Evolutionary conservation across 64 coral and sea anemone species (phyloP).

Genomic region (Stylophora pistillata): DNA sequence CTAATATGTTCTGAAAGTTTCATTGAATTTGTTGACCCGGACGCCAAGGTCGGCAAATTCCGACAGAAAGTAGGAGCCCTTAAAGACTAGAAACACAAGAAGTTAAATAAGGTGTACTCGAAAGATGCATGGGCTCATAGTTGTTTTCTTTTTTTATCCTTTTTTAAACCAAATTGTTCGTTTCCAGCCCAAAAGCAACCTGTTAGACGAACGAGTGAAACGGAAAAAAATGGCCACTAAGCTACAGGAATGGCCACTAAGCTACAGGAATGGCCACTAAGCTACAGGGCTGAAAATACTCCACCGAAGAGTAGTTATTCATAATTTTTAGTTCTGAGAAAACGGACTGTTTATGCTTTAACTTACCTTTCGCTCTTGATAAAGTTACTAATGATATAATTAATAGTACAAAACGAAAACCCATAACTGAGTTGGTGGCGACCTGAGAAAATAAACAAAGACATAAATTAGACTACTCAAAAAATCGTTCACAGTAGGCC

Average conservation of each 20-base stretch:
- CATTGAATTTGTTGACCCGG: too few species aligned
- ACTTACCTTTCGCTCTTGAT: conserved; percentile 43
- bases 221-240: not conserved
- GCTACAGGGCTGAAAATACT: not conserved
- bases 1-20: too few species aligned
- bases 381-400: conserved; percentile 40
- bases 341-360: not conserved
- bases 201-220: too few species aligned
- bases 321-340: too few species aligned
- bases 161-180: too few species aligned
- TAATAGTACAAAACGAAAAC: conserved; percentile 41
- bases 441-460: conserved; percentile 21
- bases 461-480: not conserved
- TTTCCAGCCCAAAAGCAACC: not conserved
- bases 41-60: too few species aligned
- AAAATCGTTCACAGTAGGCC: not conserved
- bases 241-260: not conserved
- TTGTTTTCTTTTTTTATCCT: too few species aligned
- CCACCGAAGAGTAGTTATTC: too few species aligned
- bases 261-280: not conserved
- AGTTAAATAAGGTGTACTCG: not conserved
- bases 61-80: too few species aligned
- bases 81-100: not conserved
- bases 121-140: too few species aligned
- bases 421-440: conserved; percentile 27